phyloP scores from a whole-genome alignment of 2,888 invertebrate genomes.

The Torymus aiolomorphi region DNA sequence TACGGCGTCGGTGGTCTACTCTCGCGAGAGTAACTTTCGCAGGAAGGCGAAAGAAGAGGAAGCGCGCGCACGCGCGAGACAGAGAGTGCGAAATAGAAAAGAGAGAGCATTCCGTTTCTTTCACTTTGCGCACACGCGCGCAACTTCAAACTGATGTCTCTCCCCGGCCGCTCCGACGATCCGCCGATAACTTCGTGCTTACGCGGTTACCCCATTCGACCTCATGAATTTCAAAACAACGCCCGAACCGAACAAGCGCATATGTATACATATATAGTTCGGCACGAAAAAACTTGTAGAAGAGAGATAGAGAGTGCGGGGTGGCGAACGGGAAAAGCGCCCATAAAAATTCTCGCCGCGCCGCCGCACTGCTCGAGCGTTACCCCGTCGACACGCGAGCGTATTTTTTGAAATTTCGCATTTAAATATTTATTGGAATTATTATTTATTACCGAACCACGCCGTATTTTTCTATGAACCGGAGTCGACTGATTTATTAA shows the following conservation, averaged over 20 bases:
- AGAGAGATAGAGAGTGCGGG: too few species aligned
- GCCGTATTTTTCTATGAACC: too few species aligned
- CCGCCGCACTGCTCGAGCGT: not conserved
- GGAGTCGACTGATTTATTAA: too few species aligned
- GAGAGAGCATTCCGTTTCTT: slow-evolving; percentile 45
- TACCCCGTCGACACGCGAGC: not conserved
- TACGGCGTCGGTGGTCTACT: slow-evolving; percentile 44
- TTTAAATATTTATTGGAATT: too few species aligned
- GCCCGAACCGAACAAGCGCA: slow-evolving; percentile 37
- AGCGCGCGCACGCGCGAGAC: not conserved
- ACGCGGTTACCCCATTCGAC: slow-evolving; percentile 65
- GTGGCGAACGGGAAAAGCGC: not conserved
- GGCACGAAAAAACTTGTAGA: not conserved
- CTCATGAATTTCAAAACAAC: slow-evolving; percentile 69
- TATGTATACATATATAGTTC: slow-evolving; percentile 1
- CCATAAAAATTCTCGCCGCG: slow-evolving; percentile 15
- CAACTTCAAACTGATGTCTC: slow-evolving; percentile 54
- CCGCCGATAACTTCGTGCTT: slow-evolving; percentile 61
- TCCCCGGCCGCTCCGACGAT: slow-evolving; percentile 42
- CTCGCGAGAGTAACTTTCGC: slow-evolving; percentile 47
- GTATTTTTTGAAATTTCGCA: too few species aligned
- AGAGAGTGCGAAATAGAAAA: not conserved
- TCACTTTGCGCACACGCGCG: slow-evolving; percentile 48
- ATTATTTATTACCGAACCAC: too few species aligned
- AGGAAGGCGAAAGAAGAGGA: slow-evolving; percentile 1